Evolutionary conservation across 2,888 invertebrate genomes (phyloP).

Genomic region (Amaurobius ferox): DNA sequence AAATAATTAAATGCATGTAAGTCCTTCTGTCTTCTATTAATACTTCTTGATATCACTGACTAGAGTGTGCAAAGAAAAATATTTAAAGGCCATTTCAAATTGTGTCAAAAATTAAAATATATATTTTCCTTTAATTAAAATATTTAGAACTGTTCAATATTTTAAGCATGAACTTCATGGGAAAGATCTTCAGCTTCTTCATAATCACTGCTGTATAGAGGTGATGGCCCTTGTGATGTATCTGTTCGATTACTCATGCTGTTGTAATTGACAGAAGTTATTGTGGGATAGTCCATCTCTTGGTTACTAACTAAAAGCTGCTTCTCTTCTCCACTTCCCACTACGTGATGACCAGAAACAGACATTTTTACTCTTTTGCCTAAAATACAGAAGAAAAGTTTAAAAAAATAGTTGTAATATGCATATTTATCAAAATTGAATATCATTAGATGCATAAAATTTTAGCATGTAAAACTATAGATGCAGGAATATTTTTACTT

Average conservation of each 20-base stretch:
- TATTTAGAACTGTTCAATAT: not conserved
- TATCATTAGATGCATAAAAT: too few species aligned
- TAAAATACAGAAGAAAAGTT: too few species aligned
- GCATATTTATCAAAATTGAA: too few species aligned
- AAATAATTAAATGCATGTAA: too few species aligned
- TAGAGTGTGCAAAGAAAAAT: not conserved
- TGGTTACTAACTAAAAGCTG: slow-evolving; percentile 47
- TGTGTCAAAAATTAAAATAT: too few species aligned
- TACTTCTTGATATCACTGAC: not conserved
- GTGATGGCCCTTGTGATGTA: too few species aligned
- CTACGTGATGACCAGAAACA: slow-evolving; percentile 58
- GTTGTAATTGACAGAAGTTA: slow-evolving; percentile 20
- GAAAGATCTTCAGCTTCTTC: slow-evolving; percentile 66
- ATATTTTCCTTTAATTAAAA: too few species aligned
- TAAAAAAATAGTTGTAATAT: too few species aligned
- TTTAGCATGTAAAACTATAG: too few species aligned
- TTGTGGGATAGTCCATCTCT: slow-evolving; percentile 52
- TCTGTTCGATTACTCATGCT: slow-evolving; percentile 27
- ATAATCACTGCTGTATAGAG: not conserved
- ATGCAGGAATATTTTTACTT: too few species aligned
- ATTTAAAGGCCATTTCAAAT: not conserved
- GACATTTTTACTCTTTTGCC: slow-evolving; percentile 62
- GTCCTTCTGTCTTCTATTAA: too few species aligned
- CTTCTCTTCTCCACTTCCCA: slow-evolving; percentile 45
- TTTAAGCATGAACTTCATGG: slow-evolving; percentile 50